These are phyloP conservation scores for Heliopora coerulea DNA, from an alignment of 92 coral and sea anemone species.

Conservation along the genomic window DNA sequence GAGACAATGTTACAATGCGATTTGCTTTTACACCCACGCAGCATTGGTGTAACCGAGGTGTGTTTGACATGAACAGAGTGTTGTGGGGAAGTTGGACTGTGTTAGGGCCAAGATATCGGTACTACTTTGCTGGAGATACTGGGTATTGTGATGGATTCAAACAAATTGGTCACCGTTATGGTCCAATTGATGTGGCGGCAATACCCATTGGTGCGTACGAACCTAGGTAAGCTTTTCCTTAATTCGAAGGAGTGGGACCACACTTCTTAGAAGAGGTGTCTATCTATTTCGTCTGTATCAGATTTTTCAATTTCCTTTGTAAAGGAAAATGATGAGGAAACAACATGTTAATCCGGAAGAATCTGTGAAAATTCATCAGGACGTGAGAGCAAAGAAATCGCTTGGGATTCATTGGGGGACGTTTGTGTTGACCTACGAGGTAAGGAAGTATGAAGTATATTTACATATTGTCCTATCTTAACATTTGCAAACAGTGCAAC, in stretches of 20 bases:
- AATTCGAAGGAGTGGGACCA: no score
- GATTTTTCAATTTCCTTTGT: neutral
- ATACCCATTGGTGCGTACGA: slow-evolving; percentile 96
- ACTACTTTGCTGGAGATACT: slow-evolving; percentile 87
- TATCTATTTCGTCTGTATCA: no score
- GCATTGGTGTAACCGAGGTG: slow-evolving; percentile 85
- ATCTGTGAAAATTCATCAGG: slow-evolving; percentile 81
- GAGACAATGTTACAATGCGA: slow-evolving; percentile 43
- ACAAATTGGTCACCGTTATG: slow-evolving; percentile 76
- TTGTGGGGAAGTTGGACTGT: slow-evolving; percentile 97
- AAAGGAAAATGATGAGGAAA: slow-evolving; percentile 68
- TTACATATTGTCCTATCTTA: no score
- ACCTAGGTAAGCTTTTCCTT: slow-evolving; percentile 64
- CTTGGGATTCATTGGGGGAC: slow-evolving; percentile 97
- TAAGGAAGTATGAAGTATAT: slow-evolving; percentile 1
- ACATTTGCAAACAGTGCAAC: no score
- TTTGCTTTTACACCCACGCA: slow-evolving; percentile 86
- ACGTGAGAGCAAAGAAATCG: slow-evolving; percentile 70
- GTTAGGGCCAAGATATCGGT: slow-evolving; percentile 71
- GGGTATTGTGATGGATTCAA: slow-evolving; percentile 86
- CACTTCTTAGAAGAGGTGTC: no score
- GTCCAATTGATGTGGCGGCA: slow-evolving; percentile 95
- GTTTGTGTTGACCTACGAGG: slow-evolving; percentile 83
- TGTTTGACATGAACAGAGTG: slow-evolving; percentile 67
- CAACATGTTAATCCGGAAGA: slow-evolving; percentile 84